phyloP scores from a whole-genome alignment of 2,888 invertebrate species.

The Lasiommata megera region DNA sequence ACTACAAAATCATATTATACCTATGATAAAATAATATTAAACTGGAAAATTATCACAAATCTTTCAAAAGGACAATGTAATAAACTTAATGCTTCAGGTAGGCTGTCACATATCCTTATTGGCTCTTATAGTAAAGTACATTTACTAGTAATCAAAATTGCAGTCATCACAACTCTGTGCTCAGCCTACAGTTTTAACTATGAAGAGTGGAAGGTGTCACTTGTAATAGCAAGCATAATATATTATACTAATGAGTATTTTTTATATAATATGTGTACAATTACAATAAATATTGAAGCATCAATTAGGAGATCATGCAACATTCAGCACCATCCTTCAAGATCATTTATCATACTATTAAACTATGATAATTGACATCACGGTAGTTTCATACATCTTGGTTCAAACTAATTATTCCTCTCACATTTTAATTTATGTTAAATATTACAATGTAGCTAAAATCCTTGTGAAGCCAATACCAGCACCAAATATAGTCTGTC shows the following conservation, averaged over 20 bases:
- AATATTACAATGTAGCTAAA: constrained; percentile 91
- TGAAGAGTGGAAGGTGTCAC: constrained; percentile 10
- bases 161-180: background rate
- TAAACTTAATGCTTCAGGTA: background rate
- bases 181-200: background rate
- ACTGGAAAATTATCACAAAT: background rate
- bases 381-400: constrained; percentile 24
- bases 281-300: constrained; percentile 18
- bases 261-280: constrained; percentile 14
- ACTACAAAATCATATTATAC: background rate
- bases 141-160: background rate
- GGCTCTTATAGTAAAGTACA: background rate
- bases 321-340: constrained; percentile 31
- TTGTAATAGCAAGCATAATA: constrained; percentile 18
- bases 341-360: constrained; percentile 26
- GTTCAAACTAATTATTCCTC: constrained; percentile 18
- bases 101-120: background rate
- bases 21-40: background rate
- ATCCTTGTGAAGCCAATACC: constrained; percentile 96
- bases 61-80: background rate
- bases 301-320: constrained; percentile 24
- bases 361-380: constrained; percentile 37
- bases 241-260: constrained; percentile 31
- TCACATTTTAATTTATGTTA: background rate
- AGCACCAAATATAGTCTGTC: constrained; percentile 94